Base-by-base conservation (phyloP, 2,888 invertebrate genomes). In the Dasypolia templi region DNA sequence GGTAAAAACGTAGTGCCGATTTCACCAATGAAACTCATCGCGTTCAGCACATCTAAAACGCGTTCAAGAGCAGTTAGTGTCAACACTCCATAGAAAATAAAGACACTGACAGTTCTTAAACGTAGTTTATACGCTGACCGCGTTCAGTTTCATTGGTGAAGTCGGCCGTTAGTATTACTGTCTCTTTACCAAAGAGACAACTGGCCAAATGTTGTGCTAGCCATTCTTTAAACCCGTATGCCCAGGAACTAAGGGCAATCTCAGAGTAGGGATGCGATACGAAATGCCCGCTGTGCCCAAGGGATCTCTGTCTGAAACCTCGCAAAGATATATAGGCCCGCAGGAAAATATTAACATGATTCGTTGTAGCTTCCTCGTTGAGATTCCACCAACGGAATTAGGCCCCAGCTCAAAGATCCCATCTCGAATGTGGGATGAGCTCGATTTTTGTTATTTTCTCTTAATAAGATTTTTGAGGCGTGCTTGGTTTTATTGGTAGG, bases 211-310 rank as follows among this genome's bases (percentile, higher is more conserved):
- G n/a, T n/a, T n/a, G n/a, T n/a, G 80, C 39, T 83, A n/a, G 1
- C 65, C n/a, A 39, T 75, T 32, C 73, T 65, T 39, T 1, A n/a
- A 9, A 0, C 0, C 87, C 4, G 86, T 90, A 63, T 85, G 82
- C 89, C 32, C 66, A 39, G 35, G 44, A 61, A 79, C 83, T 82
- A 85, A 88, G 90, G 90, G 91, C 91, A 92, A 93, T 93, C 91
- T 91, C 88, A 86, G 89, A 88, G 89, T 91, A 92, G 92, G 91
- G 92, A 88, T 90, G 90, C 87, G 91, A 91, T 92, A 89, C 91
- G 89, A 82, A 88, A 89, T 84, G 85, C 84, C 82, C 85, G 86
- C 87, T 77, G 81, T 85, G 88, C 92, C 92, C 91, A 85, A 82
- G 92, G 92, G 92, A 89, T 88, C 87, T 67, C 85, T 79, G 88